phyloP scores from a whole-genome alignment of 2,797 vertebrate species.

The Galagoides demidoff region DNA sequence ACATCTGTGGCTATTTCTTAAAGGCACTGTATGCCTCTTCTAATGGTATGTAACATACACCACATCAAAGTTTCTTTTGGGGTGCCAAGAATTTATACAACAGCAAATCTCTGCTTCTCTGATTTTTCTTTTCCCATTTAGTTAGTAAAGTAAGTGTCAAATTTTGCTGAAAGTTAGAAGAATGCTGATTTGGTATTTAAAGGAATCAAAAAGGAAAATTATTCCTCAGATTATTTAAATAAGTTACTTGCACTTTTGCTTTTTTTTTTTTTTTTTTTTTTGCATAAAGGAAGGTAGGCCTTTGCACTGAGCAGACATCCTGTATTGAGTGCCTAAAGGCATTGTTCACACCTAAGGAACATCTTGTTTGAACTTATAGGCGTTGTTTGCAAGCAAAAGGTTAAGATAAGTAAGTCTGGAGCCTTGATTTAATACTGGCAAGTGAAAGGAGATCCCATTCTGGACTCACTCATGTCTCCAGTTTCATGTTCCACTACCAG shows the following conservation, averaged over 20 bases:
- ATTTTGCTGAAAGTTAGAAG: conserved; percentile 37
- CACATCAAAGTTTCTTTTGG: neutral
- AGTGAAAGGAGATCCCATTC: neutral
- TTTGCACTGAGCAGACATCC: too few species aligned
- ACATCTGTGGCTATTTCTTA: conserved; percentile 92
- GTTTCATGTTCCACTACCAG: neutral
- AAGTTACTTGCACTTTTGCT: neutral
- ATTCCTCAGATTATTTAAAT: neutral
- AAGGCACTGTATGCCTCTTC: conserved; percentile 94
- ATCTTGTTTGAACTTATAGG: too few species aligned
- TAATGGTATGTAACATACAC: conserved; percentile 90
- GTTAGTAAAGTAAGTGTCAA: neutral
- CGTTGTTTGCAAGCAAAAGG: too few species aligned
- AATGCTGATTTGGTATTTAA: conserved; percentile 15
- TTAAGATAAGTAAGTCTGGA: neutral
- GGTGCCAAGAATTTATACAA: neutral
- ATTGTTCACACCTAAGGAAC: too few species aligned
- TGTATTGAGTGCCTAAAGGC: too few species aligned
- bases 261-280: neutral
- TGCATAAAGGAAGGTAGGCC: neutral
- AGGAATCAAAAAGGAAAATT: neutral
- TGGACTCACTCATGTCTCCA: neutral
- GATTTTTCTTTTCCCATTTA: neutral
- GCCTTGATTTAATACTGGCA: neutral
- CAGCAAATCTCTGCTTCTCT: neutral